A percentile compares a stretch with the other conserved stretches of the same genome.
Evolutionary conservation across 2,113 vertebrate genomes (phyloP).

Genomic region (Tragelaphus buxtoni): DNA sequence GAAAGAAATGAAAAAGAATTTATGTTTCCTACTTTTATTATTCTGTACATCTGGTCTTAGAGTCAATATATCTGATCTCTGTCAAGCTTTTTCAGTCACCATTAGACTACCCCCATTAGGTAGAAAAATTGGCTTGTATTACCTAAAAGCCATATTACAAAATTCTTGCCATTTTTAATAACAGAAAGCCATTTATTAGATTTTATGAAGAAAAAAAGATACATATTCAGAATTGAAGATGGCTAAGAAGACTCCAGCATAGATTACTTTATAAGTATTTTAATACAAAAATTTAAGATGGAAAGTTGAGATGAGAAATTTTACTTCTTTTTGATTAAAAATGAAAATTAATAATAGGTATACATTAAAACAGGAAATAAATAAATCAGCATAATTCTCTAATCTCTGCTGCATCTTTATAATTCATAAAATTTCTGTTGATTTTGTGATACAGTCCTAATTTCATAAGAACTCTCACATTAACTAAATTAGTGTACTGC

Average conservation of each 20-base stretch:
- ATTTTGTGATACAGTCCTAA: slow-evolving; percentile 28
- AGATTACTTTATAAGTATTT: not conserved
- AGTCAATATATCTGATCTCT: not conserved
- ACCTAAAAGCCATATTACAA: not conserved
- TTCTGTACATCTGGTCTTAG: not conserved
- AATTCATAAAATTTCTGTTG: slow-evolving; percentile 17
- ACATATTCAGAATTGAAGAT: not conserved
- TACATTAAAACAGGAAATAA: slow-evolving; percentile 15
- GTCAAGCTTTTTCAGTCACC: not conserved
- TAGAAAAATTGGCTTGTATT: not conserved
- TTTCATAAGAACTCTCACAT: slow-evolving; percentile 46
- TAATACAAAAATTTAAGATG: not conserved
- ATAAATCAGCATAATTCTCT: not conserved
- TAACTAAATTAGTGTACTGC: slow-evolving; percentile 60
- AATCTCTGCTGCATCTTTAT: not conserved
- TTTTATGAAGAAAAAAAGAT: not conserved
- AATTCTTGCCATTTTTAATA: not conserved
- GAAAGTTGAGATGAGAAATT: not conserved
- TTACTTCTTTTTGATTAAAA: not conserved
- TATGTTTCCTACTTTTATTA: not conserved
- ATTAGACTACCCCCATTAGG: not conserved
- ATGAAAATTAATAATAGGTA: slow-evolving; percentile 13
- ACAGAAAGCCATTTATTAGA: not conserved
- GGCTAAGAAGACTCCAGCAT: not conserved
- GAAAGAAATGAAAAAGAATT: slow-evolving; percentile 20